Conservation (phyloP, 2,888 invertebrate species). For the Busseola fusca region DNA sequence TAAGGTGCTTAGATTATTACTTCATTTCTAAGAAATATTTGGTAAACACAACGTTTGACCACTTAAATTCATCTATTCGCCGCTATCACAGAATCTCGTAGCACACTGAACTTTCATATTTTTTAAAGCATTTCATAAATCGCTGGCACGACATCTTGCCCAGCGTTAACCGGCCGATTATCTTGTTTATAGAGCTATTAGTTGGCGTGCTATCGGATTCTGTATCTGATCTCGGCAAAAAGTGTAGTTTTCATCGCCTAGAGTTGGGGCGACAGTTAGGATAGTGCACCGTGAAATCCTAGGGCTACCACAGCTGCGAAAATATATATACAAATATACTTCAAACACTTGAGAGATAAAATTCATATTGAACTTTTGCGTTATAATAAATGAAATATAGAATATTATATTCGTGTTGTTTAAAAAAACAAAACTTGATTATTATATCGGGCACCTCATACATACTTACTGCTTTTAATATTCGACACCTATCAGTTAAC, state of each 20-base stretch:
- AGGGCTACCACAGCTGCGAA: constrained; percentile 63
- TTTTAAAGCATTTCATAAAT: constrained; percentile 70
- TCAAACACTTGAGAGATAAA: not conserved
- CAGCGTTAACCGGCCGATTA: constrained; percentile 83
- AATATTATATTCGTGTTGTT: constrained; percentile 1
- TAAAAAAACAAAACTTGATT: constrained; percentile 3
- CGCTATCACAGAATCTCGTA: constrained; percentile 55
- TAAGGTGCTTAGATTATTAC: constrained; percentile 3
- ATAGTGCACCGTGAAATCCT: constrained; percentile 59
- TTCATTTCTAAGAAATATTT: constrained; percentile 47
- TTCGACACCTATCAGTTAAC: constrained; percentile 28
- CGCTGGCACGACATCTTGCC: constrained; percentile 68
- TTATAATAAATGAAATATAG: not conserved
- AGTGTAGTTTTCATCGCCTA: constrained; percentile 84
- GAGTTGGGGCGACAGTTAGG: constrained; percentile 58
- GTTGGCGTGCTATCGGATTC: constrained; percentile 80
- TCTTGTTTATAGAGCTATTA: constrained; percentile 88
- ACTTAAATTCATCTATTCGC: constrained; percentile 53
- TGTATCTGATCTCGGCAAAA: constrained; percentile 83
- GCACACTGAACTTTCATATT: constrained; percentile 63
- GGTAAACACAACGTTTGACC: constrained; percentile 24
- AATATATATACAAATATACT: not conserved
- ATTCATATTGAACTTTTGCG: not conserved
- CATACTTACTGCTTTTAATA: constrained; percentile 15
- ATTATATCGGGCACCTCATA: not conserved